These are phyloP conservation scores for Bostrychus sinensis DNA, from an alignment of 2,113 vertebrate genomes.

Conservation along the genomic window DNA sequence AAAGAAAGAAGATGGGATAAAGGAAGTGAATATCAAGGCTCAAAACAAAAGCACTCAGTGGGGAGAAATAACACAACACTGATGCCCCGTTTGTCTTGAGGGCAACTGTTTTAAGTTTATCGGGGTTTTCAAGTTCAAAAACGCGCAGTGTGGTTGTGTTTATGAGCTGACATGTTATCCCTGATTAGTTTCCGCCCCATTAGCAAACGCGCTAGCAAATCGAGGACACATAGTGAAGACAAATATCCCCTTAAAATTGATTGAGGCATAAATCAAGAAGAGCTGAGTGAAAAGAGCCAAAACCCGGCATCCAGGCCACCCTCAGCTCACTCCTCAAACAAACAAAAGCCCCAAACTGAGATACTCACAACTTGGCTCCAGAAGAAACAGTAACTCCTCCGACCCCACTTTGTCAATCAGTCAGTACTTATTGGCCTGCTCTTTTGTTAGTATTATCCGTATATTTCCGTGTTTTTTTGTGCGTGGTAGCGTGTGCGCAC, in stretches of 20 bases:
- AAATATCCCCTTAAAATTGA: neutral
- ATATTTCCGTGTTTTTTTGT: slow-evolving; percentile 61
- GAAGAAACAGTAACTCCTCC: slow-evolving; percentile 55
- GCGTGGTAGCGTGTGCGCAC: slow-evolving; percentile 74
- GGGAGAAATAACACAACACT: slow-evolving; percentile 9
- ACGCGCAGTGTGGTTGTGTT: slow-evolving; percentile 29
- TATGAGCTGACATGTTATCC: slow-evolving; percentile 46
- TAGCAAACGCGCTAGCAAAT: slow-evolving; percentile 66
- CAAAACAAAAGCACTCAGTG: slow-evolving; percentile 4
- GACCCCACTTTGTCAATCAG: slow-evolving; percentile 38
- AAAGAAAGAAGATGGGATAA: slow-evolving; percentile 55
- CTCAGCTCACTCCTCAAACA: slow-evolving; percentile 26
- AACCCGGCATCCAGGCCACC: slow-evolving; percentile 1
- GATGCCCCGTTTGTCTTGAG: slow-evolving; percentile 7
- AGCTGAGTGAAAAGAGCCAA: neutral
- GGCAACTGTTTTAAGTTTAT: slow-evolving; percentile 35
- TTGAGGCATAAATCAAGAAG: neutral
- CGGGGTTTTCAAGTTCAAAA: slow-evolving; percentile 9
- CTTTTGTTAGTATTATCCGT: slow-evolving; percentile 45
- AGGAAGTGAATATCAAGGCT: slow-evolving; percentile 67
- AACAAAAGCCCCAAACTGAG: slow-evolving; percentile 28
- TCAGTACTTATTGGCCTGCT: neutral
- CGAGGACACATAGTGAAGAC: neutral
- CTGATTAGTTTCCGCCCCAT: slow-evolving; percentile 61
- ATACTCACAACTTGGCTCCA: slow-evolving; percentile 71